phyloP scores from a whole-genome alignment of 2,113 vertebrate species.

The Zosterops hypoxanthus region DNA sequence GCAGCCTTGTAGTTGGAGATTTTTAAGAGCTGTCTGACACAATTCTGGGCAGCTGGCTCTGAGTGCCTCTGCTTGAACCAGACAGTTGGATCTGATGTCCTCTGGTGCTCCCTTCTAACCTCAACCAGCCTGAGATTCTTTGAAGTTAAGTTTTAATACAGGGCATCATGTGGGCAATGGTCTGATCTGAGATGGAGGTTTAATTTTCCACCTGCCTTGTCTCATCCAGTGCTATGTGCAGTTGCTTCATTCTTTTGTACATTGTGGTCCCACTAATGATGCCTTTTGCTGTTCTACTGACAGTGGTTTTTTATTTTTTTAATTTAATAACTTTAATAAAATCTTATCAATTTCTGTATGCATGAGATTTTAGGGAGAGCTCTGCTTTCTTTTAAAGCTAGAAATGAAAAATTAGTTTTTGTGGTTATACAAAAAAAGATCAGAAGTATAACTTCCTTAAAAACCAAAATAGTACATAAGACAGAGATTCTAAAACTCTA shows the following conservation, averaged over 20 bases:
- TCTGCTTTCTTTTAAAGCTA: neutral
- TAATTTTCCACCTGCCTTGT: neutral
- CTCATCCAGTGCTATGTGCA: accelerated
- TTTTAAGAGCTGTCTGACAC: neutral
- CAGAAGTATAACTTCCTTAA: neutral
- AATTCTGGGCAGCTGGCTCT: neutral
- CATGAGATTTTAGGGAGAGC: neutral
- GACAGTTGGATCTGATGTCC: neutral
- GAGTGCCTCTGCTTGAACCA: neutral
- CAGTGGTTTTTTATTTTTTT: neutral
- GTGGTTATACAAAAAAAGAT: neutral
- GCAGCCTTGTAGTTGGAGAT: neutral
- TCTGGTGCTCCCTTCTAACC: neutral
- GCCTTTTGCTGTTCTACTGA: neutral
- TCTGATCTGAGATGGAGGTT: neutral
- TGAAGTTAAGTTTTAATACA: neutral
- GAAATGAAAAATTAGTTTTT: neutral
- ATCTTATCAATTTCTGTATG: neutral
- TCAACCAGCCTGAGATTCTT: neutral
- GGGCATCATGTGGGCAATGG: neutral
- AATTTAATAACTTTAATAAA: neutral
- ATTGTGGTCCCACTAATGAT: neutral
- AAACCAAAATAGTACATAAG: neutral
- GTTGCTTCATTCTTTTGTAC: neutral
- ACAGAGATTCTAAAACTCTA: neutral